phyloP scores from a whole-genome alignment of 1,140 invertebrate genomes.

The Ditylenchus dipsaci region DNA sequence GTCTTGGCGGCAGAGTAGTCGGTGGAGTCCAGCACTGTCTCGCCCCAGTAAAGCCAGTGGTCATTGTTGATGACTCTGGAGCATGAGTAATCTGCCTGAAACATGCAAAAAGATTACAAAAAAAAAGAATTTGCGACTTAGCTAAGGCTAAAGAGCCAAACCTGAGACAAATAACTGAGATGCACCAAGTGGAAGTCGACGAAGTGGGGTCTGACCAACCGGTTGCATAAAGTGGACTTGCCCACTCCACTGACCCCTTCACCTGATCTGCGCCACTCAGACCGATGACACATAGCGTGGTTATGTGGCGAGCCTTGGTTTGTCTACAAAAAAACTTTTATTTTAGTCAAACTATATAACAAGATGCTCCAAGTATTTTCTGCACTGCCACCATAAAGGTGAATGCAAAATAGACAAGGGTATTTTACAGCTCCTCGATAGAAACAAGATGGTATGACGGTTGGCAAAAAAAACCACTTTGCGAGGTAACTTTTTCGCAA shows the following conservation, averaged over 20 bases:
- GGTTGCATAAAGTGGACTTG: constrained; percentile 93
- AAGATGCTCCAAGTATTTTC: too few relatives aligned
- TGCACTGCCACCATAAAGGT: too few relatives aligned
- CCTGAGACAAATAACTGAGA: constrained; percentile 48
- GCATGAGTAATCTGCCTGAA: constrained; percentile 88
- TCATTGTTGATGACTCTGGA: constrained; percentile 91
- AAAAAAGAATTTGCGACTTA: too few relatives aligned
- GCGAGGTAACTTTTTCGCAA: too few relatives aligned
- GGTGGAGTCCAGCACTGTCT: constrained; percentile 59
- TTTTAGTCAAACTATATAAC: too few relatives aligned
- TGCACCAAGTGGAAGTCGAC: constrained; percentile 73
- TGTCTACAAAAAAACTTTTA: too few relatives aligned
- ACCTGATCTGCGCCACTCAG: constrained; percentile 88
- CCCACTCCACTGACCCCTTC: constrained; percentile 89
- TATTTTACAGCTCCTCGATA: too few relatives aligned
- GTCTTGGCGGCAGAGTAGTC: constrained; percentile 76
- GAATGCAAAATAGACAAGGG: too few relatives aligned
- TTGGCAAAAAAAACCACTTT: too few relatives aligned
- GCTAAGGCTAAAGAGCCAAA: too few relatives aligned
- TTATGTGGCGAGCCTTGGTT: constrained; percentile 9
- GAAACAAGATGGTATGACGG: too few relatives aligned
- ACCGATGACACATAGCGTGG: constrained; percentile 78
- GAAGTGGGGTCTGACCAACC: constrained; percentile 87
- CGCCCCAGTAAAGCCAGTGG: constrained; percentile 97
- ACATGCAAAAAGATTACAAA: too few relatives aligned